Base-by-base conservation (phyloP, 2,797 vertebrate genomes). In the Sebastes nivosus region DNA sequence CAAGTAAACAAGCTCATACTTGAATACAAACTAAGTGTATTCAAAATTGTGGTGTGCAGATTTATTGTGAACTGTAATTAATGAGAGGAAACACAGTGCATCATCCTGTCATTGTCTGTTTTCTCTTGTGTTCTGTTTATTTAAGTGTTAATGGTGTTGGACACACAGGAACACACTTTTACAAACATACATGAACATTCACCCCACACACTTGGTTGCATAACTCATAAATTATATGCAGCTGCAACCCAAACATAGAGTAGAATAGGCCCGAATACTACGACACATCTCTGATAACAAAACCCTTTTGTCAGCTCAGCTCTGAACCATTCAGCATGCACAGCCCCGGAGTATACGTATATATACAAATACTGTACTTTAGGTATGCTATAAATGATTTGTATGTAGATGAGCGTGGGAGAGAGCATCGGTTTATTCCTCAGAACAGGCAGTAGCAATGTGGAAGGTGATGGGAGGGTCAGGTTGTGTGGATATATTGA, bases 351-450 rank as follows among this genome's bases (percentile, higher is more conserved):
- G 77, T 72, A 73, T 46, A 24, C 5, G 4, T 57, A 18, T 30
- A 50, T 22, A 46, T 77, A 81, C 79, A 86, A 89, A 86, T 88
- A 79, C 90, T 86, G 87, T 11, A 86, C 90, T 86, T 88, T 11
- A 86, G 72, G 65, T 50, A 25, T 4, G 27, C 66, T 73, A 57
- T 81, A 85, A 90, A 92, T 92, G 36, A 91, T 89, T 90, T 83
- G 84, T 82, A 72, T 64, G 75, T 50, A 72, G 58, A 78, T 77
- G 72, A 85, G 60, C 8, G 65, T 54, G 60, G 46, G 8, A 46
- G 57, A 71, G 58, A 52, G 52, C 14, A n/a, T 61, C 46, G 1
- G n/a, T 63, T 30, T 65, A 5, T n/a, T 83, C 59, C 46, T 69
- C 13, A 58, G 61, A 75, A 24, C 46, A 67, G 58, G 75, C 57